These are phyloP conservation scores for Metallyticus violacea DNA, from an alignment of 2,888 invertebrate species.

Conservation along the genomic window DNA sequence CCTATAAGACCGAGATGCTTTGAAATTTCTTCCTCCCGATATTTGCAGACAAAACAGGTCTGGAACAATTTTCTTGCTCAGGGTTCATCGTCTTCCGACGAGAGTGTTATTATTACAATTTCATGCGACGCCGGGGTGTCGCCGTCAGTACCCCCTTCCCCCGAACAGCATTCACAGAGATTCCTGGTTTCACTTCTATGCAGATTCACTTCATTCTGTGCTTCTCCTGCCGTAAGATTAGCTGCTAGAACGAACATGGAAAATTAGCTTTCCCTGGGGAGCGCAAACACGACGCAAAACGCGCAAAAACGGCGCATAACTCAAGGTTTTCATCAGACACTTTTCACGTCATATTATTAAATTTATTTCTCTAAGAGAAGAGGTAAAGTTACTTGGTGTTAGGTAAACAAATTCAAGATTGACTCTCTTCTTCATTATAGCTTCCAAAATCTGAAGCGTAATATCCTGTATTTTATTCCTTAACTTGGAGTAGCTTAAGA, in stretches of 20 bases:
- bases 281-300: background rate
- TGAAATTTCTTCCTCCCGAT: too few relatives aligned
- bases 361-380: too few relatives aligned
- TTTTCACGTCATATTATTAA: too few relatives aligned
- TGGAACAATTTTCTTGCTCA: background rate
- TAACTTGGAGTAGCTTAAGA: too few relatives aligned
- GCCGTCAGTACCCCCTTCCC: background rate
- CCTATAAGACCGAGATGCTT: too few relatives aligned
- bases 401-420: too few relatives aligned
- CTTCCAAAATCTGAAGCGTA: too few relatives aligned
- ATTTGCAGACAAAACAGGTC: background rate
- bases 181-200: background rate
- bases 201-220: background rate
- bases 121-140: background rate
- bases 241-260: background rate
- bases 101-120: background rate
- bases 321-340: too few relatives aligned
- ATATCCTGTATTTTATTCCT: too few relatives aligned
- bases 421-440: too few relatives aligned
- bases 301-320: background rate
- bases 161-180: too few relatives aligned
- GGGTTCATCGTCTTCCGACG: background rate
- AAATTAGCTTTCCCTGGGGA: background rate
- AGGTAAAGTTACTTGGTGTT: too few relatives aligned
- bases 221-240: background rate